Evolutionary conservation across 1,140 invertebrate genomes (phyloP).

Genomic region (Callitettix versicolor): DNA sequence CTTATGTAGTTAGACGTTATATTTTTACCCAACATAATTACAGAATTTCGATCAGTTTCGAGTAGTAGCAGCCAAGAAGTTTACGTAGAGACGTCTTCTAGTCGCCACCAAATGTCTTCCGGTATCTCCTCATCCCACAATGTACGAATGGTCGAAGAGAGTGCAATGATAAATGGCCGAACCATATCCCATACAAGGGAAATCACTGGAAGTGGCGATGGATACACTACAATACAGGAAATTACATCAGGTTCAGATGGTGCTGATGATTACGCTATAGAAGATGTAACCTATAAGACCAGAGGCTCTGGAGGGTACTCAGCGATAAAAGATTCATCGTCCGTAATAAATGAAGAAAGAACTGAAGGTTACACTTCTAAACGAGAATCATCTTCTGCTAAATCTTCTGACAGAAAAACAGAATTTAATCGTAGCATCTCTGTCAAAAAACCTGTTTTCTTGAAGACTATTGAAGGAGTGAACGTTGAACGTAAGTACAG

Average conservation of each 20-base stretch:
- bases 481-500: slow-evolving; percentile 65
- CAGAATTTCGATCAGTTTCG: slow-evolving; percentile 20
- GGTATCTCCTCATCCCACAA: slow-evolving; percentile 12
- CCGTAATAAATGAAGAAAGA: not conserved
- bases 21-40: not conserved
- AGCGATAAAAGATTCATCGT: not conserved
- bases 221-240: slow-evolving; percentile 9
- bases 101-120: slow-evolving; percentile 1
- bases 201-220: slow-evolving; percentile 10
- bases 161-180: slow-evolving; percentile 13
- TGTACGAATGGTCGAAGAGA: slow-evolving; percentile 16
- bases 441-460: slow-evolving; percentile 52
- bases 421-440: slow-evolving; percentile 23
- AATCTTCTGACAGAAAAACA: not conserved
- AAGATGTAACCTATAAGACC: not conserved
- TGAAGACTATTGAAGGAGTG: slow-evolving; percentile 59
- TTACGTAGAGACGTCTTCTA: slow-evolving; percentile 17
- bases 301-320: not conserved
- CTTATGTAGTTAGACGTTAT: no score
- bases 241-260: slow-evolving; percentile 7
- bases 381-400: not conserved
- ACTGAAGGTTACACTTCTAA: not conserved
- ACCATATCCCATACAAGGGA: slow-evolving; percentile 12
- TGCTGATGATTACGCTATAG: slow-evolving; percentile 4
- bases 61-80: slow-evolving; percentile 20